Evolutionary conservation across 2,113 vertebrate species (phyloP), one percentile per base, ranked within the genome.

Genomic region (Nibea coibor): DNA sequence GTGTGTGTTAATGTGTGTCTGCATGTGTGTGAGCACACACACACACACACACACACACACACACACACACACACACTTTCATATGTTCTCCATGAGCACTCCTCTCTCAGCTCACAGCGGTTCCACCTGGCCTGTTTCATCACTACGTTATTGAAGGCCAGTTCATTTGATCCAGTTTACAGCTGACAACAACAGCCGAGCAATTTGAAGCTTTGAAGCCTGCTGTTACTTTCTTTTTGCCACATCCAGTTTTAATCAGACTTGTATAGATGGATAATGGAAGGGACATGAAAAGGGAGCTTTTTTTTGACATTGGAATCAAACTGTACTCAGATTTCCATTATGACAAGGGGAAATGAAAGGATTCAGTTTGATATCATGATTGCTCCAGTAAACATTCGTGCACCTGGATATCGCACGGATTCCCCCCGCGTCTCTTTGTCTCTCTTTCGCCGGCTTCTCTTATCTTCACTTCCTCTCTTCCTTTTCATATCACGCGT

Each of bases 161-260:
- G 72, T 77, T 90, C 61, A 85, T 89, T 90, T 87, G 81, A 88
- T 88, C 73, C 76, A 12, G 48, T 88, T 85, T 74, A 81, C 51
- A 68, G 76, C 31, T 20, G 15, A 45, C 73, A 62, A 72, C 71
- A 80, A 43, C 72, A 22, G 51, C 57, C 22, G 39, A 65, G 59
- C 82, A 64, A 31, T 74, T 35, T 68, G 50, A 57, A 47, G 57
- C 87, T 90, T 82, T 87, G 81, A 89, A 80, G 78, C 53, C 17
- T 20, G 57, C 48, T n/a, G 20, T 75, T 56, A 59, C 66, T 72
- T 76, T 72, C 7, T 68, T 67, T 71, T 64, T 14, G 56, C n/a
- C 67, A 20, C 77, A 22, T 77, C 24, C 62, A 75, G 43, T 81
- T 87, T 77, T 67, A 87, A 88, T 89, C 81, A 82, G 72, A 75